Conservation (phyloP, 2,888 invertebrate genomes). For the Bembecia ichneumoniformis region DNA sequence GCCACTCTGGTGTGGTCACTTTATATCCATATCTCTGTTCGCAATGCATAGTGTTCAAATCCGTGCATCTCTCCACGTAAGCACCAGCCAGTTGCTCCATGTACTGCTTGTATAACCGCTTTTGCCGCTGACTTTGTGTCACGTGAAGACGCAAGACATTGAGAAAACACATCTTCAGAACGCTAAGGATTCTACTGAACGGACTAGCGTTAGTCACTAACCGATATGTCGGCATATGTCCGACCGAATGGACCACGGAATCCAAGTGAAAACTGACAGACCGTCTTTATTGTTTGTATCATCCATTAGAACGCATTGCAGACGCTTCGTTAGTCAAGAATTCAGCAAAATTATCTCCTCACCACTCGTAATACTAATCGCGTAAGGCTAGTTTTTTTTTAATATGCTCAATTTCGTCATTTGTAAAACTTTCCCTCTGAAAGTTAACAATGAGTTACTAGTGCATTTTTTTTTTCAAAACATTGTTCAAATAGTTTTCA, state of each 20-base stretch:
- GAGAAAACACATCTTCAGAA: slow-evolving; percentile 69
- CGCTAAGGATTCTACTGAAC: slow-evolving; percentile 24
- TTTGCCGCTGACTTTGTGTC: slow-evolving; percentile 63
- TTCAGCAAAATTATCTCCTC: slow-evolving; percentile 18
- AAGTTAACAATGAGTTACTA: slow-evolving; percentile 51
- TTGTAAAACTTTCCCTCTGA: slow-evolving; percentile 48
- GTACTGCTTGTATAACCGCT: slow-evolving; percentile 64
- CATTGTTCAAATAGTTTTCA: slow-evolving; percentile 18
- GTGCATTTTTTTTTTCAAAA: slow-evolving; percentile 7
- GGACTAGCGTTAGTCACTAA: slow-evolving; percentile 36
- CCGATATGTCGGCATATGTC: slow-evolving; percentile 48
- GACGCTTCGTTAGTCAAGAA: slow-evolving; percentile 36
- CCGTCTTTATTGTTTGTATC: not conserved
- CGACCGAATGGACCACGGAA: slow-evolving; percentile 33
- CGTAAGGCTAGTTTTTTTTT: not conserved
- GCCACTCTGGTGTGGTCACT: slow-evolving; percentile 45
- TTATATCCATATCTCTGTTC: slow-evolving; percentile 37
- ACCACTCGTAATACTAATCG: not conserved
- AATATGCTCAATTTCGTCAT: slow-evolving; percentile 25
- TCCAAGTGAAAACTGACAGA: slow-evolving; percentile 40
- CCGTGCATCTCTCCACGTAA: slow-evolving; percentile 56
- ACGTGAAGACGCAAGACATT: slow-evolving; percentile 71
- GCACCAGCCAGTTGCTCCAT: slow-evolving; percentile 63
- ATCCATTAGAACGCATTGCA: not conserved
- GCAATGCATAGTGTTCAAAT: slow-evolving; percentile 40